Base-by-base conservation (phyloP, 2,113 vertebrate genomes). In the Aphyosemion australe region DNA sequence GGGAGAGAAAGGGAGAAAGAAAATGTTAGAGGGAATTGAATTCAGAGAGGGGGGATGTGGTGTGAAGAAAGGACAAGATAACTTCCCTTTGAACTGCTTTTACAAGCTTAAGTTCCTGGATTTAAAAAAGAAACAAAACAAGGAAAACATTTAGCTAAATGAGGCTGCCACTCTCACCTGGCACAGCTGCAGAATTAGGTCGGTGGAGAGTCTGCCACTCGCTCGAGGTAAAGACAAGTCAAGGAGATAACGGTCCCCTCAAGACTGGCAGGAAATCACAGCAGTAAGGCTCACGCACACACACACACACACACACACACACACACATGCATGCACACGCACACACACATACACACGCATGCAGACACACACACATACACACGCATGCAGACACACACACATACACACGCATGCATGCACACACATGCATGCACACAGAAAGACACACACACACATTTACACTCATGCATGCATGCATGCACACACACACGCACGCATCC, bases 81-180 rank as follows among this genome's bases (percentile, higher is more conserved):
- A 74, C 72, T 76, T 82, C 69, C 48, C 54, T 74, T 76, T 79
- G 66, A 81, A 83, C 68, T 76, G 46, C 34, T 54, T 79, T 63
- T 52, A 73, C 70, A 64, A 71, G 60, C 79, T 51, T 52, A 65
- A 76, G 47, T 65, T 78, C 21, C 60, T 3, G 46, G 46, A 59
- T 14, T 48, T 16, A 6, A 10, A 14, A 53, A 20, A 48, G 9
- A 39, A 20, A 37, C 12, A n/a, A 65, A 65, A 56, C 34, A 57
- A 41, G 21, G 42, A 45, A 58, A 72, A 55, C 70, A 60, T 74
- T 83, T 80, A 72, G 32, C 67, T 72, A 79, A 84, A 80, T 69
- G 71, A 81, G 62, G 61, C 50, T 84, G 78, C 69, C 74, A 56
- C 64, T 82, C 76, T 83, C 86, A 87, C 82, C 77, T 76, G 74